phyloP scores from a whole-genome alignment of 2,113 vertebrate species.

The Dendropsophus ebraccatus region DNA sequence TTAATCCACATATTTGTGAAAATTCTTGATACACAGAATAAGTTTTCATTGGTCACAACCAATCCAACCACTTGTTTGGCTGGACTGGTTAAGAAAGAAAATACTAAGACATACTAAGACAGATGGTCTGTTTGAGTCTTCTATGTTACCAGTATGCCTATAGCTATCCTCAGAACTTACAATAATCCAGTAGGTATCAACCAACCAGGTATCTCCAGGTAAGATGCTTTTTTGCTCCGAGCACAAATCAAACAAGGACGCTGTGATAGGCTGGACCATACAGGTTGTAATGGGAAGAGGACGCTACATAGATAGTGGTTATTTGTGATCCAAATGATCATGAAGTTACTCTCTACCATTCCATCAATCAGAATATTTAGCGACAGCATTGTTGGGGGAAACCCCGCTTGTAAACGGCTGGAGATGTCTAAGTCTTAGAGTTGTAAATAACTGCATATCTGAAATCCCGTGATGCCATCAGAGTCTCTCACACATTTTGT shows the following conservation, averaged over 20 bases:
- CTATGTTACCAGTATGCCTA: neutral
- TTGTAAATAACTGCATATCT: neutral
- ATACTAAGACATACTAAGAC: too few relatives aligned
- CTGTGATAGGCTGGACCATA: neutral
- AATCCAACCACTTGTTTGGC: neutral
- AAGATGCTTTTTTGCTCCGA: too few relatives aligned
- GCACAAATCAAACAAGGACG: neutral
- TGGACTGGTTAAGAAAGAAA: neutral
- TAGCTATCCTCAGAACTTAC: neutral
- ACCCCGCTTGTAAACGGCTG: neutral
- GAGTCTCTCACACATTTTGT: constrained; percentile 20
- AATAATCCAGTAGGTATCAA: neutral
- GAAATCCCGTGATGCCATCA: neutral
- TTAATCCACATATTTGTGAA: neutral
- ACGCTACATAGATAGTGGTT: neutral
- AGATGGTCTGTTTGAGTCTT: too few relatives aligned
- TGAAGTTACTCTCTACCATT: neutral
- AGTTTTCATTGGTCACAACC: neutral
- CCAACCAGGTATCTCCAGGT: neutral
- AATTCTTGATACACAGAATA: neutral
- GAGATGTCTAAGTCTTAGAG: neutral
- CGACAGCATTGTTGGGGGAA: neutral
- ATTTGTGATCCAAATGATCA: neutral
- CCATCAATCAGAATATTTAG: neutral
- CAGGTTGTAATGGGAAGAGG: neutral